Conservation (phyloP, 2,113 vertebrate genomes). For the Bombycilla garrulus region DNA sequence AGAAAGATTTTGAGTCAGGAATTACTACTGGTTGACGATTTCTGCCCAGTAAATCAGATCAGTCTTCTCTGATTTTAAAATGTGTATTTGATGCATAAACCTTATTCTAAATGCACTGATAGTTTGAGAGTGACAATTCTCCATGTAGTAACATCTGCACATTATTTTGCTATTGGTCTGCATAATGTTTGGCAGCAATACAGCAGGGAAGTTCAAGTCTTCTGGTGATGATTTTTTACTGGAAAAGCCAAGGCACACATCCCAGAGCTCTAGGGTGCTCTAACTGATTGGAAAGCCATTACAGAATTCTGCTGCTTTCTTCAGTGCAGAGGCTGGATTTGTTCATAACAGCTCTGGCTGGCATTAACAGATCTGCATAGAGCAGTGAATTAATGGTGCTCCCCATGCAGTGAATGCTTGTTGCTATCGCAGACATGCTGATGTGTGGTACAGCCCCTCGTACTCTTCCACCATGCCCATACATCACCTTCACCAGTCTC, state of each 20-base stretch:
- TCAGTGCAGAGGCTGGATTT: not conserved
- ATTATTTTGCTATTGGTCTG: not conserved
- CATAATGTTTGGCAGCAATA: not conserved
- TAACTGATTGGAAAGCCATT: not conserved
- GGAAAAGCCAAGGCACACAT: not conserved
- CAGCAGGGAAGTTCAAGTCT: not conserved
- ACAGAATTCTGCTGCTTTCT: not conserved
- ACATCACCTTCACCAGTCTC: not conserved
- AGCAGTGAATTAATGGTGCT: not conserved
- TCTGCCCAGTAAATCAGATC: not conserved
- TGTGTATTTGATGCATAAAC: not conserved
- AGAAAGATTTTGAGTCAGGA: not conserved
- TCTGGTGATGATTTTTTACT: not conserved
- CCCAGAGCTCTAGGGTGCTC: not conserved
- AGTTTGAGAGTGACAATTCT: not conserved
- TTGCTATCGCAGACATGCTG: not conserved
- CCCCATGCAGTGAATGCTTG: not conserved
- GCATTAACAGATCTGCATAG: not conserved
- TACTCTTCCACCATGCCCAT: not conserved
- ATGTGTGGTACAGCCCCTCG: accelerated
- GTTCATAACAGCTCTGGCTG: not conserved
- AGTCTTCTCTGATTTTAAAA: not conserved
- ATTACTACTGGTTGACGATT: not conserved
- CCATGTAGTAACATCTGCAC: not conserved
- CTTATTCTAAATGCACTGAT: not conserved